phyloP scores from a whole-genome alignment of 2,888 invertebrate species.

The Chrysolina americana region DNA sequence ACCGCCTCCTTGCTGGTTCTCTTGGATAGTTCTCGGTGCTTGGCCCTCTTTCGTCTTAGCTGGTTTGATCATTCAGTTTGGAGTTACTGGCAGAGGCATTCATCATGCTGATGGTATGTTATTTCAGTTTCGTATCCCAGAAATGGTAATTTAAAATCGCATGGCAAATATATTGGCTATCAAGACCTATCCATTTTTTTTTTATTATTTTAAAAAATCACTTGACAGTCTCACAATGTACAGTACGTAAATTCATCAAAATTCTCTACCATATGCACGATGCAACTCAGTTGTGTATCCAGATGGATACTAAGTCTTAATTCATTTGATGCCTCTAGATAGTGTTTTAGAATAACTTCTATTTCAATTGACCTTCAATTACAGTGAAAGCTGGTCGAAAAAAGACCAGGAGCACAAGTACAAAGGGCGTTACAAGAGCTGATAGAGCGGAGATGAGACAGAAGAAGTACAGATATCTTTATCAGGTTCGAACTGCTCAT shows the following conservation, averaged over 20 bases:
- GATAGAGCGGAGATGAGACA: slow-evolving; percentile 86
- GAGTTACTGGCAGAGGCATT: slow-evolving; percentile 78
- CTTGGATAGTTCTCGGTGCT: slow-evolving; percentile 81
- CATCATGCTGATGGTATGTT: slow-evolving; percentile 75
- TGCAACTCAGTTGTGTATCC: no score
- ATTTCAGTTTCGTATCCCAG: background rate
- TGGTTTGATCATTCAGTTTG: slow-evolving; percentile 79
- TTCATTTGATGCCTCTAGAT: no score
- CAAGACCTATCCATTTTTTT: no score
- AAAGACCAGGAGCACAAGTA: slow-evolving; percentile 67
- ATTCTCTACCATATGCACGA: no score
- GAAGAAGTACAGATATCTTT: slow-evolving; percentile 88
- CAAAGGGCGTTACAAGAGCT: slow-evolving; percentile 77
- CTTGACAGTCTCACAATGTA: no score
- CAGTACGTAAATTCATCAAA: no score
- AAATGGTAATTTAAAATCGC: background rate
- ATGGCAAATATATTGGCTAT: no score
- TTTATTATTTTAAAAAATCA: no score
- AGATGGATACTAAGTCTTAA: no score
- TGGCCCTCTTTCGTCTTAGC: slow-evolving; percentile 82
- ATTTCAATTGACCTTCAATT: slow-evolving; percentile 28
- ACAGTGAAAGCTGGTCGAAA: slow-evolving; percentile 69
- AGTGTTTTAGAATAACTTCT: background rate
- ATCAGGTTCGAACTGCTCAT: slow-evolving; percentile 90
- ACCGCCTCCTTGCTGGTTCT: slow-evolving; percentile 78